Conservation (phyloP, 2,113 vertebrate genomes). For the Elachura formosa region DNA sequence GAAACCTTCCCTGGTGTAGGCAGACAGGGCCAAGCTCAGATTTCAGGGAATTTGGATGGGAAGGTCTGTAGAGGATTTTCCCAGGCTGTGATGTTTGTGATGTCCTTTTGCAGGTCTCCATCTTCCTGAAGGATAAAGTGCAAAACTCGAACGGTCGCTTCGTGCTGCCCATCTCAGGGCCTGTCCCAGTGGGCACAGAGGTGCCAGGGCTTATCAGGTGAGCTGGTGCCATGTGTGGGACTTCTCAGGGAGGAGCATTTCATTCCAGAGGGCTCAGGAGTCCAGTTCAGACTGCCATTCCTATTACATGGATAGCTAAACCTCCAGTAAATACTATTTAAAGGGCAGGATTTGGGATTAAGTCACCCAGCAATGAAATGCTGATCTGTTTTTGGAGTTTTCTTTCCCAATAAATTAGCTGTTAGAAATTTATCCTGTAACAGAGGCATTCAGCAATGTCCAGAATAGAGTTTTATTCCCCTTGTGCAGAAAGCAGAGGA, state of each 20-base stretch:
- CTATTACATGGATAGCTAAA: background rate
- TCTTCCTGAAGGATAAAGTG: conserved; percentile 97
- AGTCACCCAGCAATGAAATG: background rate
- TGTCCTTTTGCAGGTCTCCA: conserved; percentile 83
- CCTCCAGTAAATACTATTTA: background rate
- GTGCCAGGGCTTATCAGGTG: conserved; percentile 92
- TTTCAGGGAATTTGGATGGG: background rate
- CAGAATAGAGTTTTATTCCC: background rate
- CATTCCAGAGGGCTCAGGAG: background rate
- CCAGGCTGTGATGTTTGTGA: background rate
- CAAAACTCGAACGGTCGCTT: conserved; percentile 96
- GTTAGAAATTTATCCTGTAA: background rate
- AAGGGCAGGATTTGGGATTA: background rate
- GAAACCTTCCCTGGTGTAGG: background rate
- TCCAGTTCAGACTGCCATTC: background rate
- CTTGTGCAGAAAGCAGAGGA: background rate
- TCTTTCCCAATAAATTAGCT: background rate
- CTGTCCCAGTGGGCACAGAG: conserved; percentile 89
- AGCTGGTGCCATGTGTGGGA: background rate
- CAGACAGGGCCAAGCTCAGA: background rate
- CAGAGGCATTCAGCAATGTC: background rate
- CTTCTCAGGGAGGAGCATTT: background rate
- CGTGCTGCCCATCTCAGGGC: conserved; percentile 87
- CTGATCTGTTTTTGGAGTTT: background rate
- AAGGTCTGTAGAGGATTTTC: rapidly evolving